Percentiles rank a stretch among this genome's conserved stretches.
Evolutionary conservation across 2,888 invertebrate genomes (phyloP).

Genomic region (Orchestes rusci): DNA sequence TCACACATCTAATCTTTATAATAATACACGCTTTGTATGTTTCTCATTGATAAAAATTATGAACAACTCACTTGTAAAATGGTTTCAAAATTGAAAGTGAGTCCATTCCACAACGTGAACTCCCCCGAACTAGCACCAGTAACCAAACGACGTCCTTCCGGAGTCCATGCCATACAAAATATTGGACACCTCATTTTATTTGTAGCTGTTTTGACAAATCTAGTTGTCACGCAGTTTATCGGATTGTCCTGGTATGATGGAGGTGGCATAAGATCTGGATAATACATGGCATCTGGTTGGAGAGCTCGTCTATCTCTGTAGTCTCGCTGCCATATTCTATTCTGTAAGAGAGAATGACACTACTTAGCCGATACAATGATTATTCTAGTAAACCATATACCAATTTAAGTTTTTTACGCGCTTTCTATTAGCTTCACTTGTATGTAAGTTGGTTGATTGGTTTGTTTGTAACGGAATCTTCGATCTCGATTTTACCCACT

Average conservation of each 20-base stretch:
- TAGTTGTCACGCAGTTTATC: conserved; percentile 89
- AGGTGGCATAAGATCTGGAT: conserved; percentile 88
- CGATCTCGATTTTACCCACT: too few relatives aligned
- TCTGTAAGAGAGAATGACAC: conserved; percentile 50
- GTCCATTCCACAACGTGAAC: conserved; percentile 98
- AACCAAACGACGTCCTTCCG: conserved; percentile 93
- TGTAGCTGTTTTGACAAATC: conserved; percentile 98
- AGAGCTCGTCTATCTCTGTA: conserved; percentile 79
- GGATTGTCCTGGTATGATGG: conserved; percentile 92
- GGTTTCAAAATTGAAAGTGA: conserved; percentile 99
- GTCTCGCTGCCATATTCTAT: conserved; percentile 93
- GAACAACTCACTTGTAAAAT: conserved; percentile 76
- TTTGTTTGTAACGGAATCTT: too few relatives aligned
- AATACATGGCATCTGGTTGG: conserved; percentile 94
- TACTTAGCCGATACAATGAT: too few relatives aligned
- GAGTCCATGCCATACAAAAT: conserved; percentile 98
- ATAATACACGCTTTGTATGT: too few relatives aligned
- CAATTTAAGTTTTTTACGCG: too few relatives aligned
- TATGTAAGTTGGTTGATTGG: too few relatives aligned
- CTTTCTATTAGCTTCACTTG: too few relatives aligned
- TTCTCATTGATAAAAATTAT: too few relatives aligned
- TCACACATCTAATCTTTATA: too few relatives aligned
- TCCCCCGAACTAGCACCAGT: conserved; percentile 99
- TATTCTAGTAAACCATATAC: too few relatives aligned
- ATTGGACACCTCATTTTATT: conserved; percentile 99